These are phyloP conservation scores for Cricetomys ansorgei DNA, from an alignment of 2,113 vertebrate genomes.

Conservation along the genomic window DNA sequence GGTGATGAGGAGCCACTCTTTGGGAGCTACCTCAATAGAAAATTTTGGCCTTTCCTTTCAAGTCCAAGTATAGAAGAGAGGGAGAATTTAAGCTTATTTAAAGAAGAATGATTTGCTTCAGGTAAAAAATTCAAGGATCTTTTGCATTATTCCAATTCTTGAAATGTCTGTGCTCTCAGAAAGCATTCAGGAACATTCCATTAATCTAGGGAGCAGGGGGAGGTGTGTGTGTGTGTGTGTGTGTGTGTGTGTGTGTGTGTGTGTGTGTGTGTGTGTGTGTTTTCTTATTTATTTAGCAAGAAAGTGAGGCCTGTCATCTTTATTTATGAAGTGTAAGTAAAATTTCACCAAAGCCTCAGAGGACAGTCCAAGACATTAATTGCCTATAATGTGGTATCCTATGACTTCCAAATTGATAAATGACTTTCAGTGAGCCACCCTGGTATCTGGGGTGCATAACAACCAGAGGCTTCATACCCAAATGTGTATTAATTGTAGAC, in stretches of 20 bases:
- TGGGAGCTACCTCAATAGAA: neutral
- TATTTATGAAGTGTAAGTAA: constrained; percentile 1
- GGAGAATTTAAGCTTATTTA: neutral
- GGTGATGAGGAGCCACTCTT: neutral
- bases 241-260: neutral
- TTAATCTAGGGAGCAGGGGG: neutral
- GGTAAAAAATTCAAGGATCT: neutral
- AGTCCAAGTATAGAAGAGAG: neutral
- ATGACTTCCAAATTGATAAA: neutral
- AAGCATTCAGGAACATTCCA: neutral
- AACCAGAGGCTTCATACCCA: neutral
- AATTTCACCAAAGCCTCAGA: neutral
- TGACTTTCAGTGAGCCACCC: neutral
- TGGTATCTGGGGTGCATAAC: too few species aligned
- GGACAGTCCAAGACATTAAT: neutral
- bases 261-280: neutral
- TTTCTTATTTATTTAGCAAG: constrained; percentile 13
- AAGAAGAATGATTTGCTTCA: neutral
- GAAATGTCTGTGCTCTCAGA: neutral
- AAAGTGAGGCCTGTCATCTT: neutral
- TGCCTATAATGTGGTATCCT: neutral
- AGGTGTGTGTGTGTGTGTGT: neutral
- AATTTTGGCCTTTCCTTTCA: neutral
- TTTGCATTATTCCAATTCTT: neutral
- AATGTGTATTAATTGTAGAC: neutral